Percentiles rank a stretch among this genome's conserved stretches.
These are phyloP conservation scores for Hylomyscus alleni DNA, from an alignment of 2,797 vertebrate genomes.

Conservation along the genomic window DNA sequence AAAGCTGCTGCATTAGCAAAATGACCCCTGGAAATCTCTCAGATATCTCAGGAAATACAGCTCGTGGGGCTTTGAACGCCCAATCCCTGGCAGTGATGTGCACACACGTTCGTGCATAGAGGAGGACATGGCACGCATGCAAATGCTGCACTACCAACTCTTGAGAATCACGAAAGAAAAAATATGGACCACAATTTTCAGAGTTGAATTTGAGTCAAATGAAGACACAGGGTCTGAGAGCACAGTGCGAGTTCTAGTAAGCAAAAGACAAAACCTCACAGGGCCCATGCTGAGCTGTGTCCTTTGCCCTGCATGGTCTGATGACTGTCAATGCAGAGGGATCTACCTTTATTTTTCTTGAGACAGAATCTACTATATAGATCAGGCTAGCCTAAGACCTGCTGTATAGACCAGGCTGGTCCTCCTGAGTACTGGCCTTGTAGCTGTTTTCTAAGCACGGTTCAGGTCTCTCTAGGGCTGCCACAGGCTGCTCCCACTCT, in stretches of 20 bases:
- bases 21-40: slow-evolving; percentile 17
- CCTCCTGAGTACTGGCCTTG: background rate
- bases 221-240: fast-evolving
- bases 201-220: background rate
- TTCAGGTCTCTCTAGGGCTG: background rate
- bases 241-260: background rate
- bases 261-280: background rate
- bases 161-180: background rate
- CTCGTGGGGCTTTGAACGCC: fast-evolving
- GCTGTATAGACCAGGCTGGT: background rate
- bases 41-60: background rate
- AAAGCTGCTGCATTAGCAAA: background rate
- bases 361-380: background rate
- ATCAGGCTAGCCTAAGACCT: background rate
- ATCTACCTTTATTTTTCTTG: background rate
- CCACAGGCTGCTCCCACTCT: background rate
- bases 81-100: background rate
- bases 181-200: fast-evolving
- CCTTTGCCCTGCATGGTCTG: background rate
- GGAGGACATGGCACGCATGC: fast-evolving
- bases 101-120: fast-evolving
- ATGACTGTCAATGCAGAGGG: fast-evolving
- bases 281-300: fast-evolving
- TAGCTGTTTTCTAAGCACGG: background rate
- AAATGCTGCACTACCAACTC: background rate